A percentile compares a stretch with the other conserved stretches of the same genome.
Evolutionary conservation across 2,797 vertebrate genomes (phyloP).

Genomic region (Chrysocyon brachyurus): DNA sequence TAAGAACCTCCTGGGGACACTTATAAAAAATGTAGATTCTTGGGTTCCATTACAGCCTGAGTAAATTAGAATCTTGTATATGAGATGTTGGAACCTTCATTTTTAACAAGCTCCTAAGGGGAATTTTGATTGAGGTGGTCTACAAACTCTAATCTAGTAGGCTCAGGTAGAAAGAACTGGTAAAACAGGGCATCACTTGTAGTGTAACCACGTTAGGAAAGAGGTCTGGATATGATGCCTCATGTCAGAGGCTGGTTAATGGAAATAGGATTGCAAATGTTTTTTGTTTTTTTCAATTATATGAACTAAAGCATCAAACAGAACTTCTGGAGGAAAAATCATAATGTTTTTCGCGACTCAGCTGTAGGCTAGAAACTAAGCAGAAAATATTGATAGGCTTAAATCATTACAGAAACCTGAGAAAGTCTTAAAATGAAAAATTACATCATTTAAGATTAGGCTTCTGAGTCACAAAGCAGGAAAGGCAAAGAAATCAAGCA

Average conservation of each 20-base stretch:
- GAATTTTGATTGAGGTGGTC: background rate
- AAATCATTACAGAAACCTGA: slow-evolving; percentile 46
- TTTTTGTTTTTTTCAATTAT: background rate
- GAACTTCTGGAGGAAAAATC: slow-evolving; percentile 41
- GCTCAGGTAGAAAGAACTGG: background rate
- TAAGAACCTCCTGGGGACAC: background rate
- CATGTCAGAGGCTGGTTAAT: background rate
- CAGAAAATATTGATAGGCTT: slow-evolving; percentile 47
- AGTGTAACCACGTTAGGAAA: background rate
- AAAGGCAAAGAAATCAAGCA: slow-evolving; percentile 55
- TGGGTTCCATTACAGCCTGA: background rate
- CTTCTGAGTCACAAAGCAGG: slow-evolving; percentile 38
- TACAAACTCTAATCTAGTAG: background rate
- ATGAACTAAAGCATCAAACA: slow-evolving; percentile 2
- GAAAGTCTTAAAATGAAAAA: slow-evolving; percentile 36
- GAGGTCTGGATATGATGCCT: background rate
- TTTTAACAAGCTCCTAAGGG: background rate
- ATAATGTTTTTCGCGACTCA: slow-evolving; percentile 1
- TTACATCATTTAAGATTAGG: background rate
- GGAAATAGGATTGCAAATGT: slow-evolving; percentile 38
- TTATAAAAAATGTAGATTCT: background rate
- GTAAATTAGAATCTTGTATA: background rate
- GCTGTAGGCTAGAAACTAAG: slow-evolving; percentile 25
- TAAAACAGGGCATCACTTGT: background rate
- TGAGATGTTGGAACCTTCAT: background rate